Base-by-base conservation (phyloP, 2,888 invertebrate genomes). In the Phlogophora meticulosa region DNA sequence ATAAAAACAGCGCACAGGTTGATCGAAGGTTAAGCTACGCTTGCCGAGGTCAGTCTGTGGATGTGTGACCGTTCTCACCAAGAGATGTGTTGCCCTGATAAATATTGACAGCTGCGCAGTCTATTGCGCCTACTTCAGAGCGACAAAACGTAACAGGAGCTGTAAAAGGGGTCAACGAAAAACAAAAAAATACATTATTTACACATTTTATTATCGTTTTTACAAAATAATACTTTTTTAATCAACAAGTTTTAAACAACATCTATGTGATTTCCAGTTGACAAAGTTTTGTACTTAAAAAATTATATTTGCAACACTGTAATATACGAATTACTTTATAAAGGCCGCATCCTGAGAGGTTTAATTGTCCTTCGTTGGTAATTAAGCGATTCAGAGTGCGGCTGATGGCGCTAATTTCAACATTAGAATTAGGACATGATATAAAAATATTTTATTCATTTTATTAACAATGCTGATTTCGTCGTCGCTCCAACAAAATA, bases 171-270 rank as follows among this genome's bases (percentile, higher is more conserved):
- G 11, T 22, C 4, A 24, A 71, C 75, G 72, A 65, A 86, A 84
- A 85, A 24, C 32, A 48, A 62, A 78, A 61, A 72, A 64, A 72
- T 75, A 87, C 80, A 86, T 81, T 88, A 88, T 90, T 87, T 88
- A 89, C 88, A 89, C 78, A 76, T 81, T 90, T 90, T 90, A 89
- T 89, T 91, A 70, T 76, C 63, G 53, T 87, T 87, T 91, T 90
- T 91, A 91, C 90, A 93, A 92, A 93, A 93, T 93, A 94, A 94
- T 93, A 94, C 93, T 94, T 92, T 90, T 88, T 88, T 80, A 79
- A 66, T 79, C 72, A 87, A 87, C 88, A 68, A 65, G 53, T 86
- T 85, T 82, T 87, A 91, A 89, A 89, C 88, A 87, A 87, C 78
- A 79, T 83, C 80, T 71, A 78, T 64, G 74, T 77, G 74, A 78